Conservation (phyloP, 1,140 invertebrate genomes). For the Hirudo medicinalis region DNA sequence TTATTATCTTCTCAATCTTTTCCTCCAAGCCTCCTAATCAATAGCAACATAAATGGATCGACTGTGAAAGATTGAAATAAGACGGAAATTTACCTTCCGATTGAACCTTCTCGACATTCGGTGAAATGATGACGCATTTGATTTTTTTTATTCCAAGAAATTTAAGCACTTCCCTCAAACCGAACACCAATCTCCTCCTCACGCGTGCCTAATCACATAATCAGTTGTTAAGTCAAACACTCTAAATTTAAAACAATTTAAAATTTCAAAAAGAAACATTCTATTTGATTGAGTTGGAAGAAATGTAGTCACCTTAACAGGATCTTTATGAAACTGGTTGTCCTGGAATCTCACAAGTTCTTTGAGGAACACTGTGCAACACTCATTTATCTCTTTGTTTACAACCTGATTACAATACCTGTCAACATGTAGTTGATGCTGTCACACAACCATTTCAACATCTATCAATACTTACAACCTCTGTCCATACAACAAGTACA, state of each 20-base stretch:
- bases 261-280: no score
- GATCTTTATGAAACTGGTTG: constrained; percentile 47
- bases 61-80: not conserved
- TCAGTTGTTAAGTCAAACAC: no score
- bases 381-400: constrained; percentile 40
- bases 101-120: constrained; percentile 45
- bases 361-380: constrained; percentile 41
- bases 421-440: constrained; percentile 5
- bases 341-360: constrained; percentile 51
- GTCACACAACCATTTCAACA: not conserved
- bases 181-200: constrained; percentile 47
- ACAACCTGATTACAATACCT: constrained; percentile 43
- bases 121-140: constrained; percentile 49
- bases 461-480: not conserved
- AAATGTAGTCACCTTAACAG: constrained; percentile 43
- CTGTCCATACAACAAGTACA: not conserved
- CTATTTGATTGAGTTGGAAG: no score
- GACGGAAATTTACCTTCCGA: constrained; percentile 35
- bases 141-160: constrained; percentile 47
- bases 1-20: constrained; percentile 40
- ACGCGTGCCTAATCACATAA: constrained; percentile 34
- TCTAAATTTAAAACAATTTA: no score
- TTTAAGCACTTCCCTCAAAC: constrained; percentile 48
- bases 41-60: not conserved
- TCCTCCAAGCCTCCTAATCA: constrained; percentile 42